Evolutionary conservation across 53 echinoderm and acorn worm species (phyloP), one percentile per base, ranked within the genome.

Genomic region (Arbacia lixula): DNA sequence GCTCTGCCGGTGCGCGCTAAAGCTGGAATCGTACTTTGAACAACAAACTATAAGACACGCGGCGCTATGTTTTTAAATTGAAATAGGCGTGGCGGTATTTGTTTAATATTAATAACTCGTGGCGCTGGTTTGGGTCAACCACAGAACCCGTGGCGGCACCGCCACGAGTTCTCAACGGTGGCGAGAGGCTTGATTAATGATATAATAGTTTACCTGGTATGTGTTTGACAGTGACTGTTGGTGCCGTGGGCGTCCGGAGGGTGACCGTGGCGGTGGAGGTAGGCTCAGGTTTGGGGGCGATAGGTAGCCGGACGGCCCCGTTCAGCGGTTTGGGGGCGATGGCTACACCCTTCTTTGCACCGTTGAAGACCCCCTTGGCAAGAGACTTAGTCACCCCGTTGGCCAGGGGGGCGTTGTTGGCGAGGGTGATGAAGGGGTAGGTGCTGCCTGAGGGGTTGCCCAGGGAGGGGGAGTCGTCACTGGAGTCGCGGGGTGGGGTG

Each of bases 151-250:
- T n/a, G n/a, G n/a, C n/a, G n/a, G n/a, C n/a, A n/a, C n/a, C n/a
- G n/a, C n/a, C n/a, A n/a, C n/a, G n/a, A n/a, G n/a, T n/a, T n/a
- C n/a, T n/a, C n/a, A n/a, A n/a, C n/a, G n/a, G n/a, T n/a, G n/a
- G n/a, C n/a, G n/a, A n/a, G n/a, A n/a, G n/a, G n/a, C n/a, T n/a
- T n/a, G n/a, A n/a, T n/a, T n/a, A n/a, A n/a, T n/a, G n/a, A n/a
- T n/a, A n/a, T n/a, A n/a, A n/a, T n/a, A n/a, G n/a, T 6, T 91
- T 83, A 93, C 94, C 94, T 83, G 91, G 60, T 37, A 93, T 82
- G 4, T 90, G 90, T 36, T 86, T 76, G 32, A 87, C 64, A 51
- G 91, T 68, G 25, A 91, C 72, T 31, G 95, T 87, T 66, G 76
- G 32, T 43, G 78, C 66, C 2, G 76, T 53, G 12, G 60, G 24